phyloP scores from a whole-genome alignment of 1,140 invertebrate genomes.

The Bombus sylvicola region DNA sequence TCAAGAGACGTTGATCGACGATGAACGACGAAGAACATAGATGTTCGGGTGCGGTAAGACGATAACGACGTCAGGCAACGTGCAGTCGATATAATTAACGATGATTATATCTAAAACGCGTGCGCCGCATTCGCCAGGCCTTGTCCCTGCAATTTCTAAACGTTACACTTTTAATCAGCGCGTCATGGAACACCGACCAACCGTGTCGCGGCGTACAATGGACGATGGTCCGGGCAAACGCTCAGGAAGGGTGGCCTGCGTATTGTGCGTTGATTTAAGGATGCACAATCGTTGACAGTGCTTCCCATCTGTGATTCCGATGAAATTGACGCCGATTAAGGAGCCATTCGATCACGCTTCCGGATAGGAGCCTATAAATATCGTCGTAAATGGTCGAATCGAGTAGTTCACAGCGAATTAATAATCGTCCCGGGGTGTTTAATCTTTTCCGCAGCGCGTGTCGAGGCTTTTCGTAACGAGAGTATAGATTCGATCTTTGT shows the following conservation, averaged over 20 bases:
- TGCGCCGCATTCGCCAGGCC: neutral
- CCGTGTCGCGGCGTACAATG: slow-evolving; percentile 59
- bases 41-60: neutral
- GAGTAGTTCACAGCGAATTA: slow-evolving; percentile 20
- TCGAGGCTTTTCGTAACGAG: neutral
- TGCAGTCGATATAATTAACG: slow-evolving; percentile 59
- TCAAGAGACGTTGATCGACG: neutral
- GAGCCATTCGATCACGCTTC: slow-evolving; percentile 14
- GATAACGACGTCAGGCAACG: neutral
- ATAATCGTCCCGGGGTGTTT: slow-evolving; percentile 27
- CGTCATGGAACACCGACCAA: slow-evolving; percentile 65
- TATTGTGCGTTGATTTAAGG: slow-evolving; percentile 69
- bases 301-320: slow-evolving; percentile 62
- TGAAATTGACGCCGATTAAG: slow-evolving; percentile 63
- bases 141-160: slow-evolving; percentile 62
- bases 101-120: slow-evolving; percentile 54
- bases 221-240: slow-evolving; percentile 45
- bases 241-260: slow-evolving; percentile 41
- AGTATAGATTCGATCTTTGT: too few relatives aligned
- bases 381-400: neutral
- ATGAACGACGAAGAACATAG: too few relatives aligned
- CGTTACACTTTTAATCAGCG: slow-evolving; percentile 70
- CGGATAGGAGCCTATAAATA: neutral
- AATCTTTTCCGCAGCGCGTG: neutral
- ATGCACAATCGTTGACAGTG: slow-evolving; percentile 52